Percentiles rank a stretch among this genome's conserved stretches.
Evolutionary conservation across 2,797 vertebrate genomes (phyloP).

Genomic region (Acanthornis magna): DNA sequence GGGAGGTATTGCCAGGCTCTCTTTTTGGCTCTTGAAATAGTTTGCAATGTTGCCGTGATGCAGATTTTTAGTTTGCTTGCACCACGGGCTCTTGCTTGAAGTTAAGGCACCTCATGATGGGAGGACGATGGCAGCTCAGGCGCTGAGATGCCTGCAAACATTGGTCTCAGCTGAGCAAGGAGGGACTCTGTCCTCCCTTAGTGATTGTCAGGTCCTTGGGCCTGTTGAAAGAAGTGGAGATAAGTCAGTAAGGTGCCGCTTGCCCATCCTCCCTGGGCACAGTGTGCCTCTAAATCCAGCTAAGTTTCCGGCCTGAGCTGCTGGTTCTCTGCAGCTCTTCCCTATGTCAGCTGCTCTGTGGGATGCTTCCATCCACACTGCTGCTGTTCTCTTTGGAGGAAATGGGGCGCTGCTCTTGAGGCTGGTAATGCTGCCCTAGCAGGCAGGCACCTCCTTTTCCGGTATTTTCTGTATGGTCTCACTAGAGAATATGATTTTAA

Average conservation of each 20-base stretch:
- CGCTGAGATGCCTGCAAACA: neutral
- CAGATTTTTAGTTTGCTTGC: neutral
- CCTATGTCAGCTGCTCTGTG: neutral
- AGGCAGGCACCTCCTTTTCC: neutral
- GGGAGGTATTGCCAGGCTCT: neutral
- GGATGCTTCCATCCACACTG: neutral
- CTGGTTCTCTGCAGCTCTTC: neutral
- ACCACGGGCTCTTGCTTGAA: neutral
- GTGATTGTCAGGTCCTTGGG: neutral
- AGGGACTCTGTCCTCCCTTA: neutral
- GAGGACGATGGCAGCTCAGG: neutral
- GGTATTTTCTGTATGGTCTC: neutral
- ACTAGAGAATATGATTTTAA: neutral
- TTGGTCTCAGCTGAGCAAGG: neutral
- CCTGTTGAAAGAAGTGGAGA: neutral
- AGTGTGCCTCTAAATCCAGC: neutral
- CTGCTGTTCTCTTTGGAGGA: neutral
- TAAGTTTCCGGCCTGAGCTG: neutral
- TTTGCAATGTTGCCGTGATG: rapidly evolving
- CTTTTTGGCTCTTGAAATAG: neutral
- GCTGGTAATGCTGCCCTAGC: neutral
- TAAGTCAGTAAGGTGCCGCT: neutral
- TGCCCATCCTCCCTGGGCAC: neutral
- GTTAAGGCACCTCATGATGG: neutral
- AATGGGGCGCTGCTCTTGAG: neutral